A percentile compares a stretch with the other conserved stretches of the same genome.
These are phyloP conservation scores for Aselliscus stoliczkanus DNA, from an alignment of 2,797 vertebrate species.

Conservation along the genomic window DNA sequence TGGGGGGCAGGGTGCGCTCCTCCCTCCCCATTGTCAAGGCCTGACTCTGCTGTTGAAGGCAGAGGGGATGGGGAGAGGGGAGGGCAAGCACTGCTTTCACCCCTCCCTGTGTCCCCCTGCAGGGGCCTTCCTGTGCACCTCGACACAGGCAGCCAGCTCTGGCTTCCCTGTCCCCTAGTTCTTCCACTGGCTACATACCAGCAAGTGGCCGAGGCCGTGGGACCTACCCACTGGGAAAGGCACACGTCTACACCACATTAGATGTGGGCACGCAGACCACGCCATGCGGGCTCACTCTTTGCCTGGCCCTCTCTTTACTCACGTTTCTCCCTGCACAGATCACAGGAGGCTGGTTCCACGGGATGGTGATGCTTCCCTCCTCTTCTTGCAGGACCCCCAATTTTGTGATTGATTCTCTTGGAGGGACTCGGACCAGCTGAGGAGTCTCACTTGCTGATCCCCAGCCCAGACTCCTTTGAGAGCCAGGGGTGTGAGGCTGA, in stretches of 20 bases:
- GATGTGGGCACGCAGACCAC: fast-evolving
- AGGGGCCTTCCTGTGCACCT: background rate
- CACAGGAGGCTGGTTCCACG: background rate
- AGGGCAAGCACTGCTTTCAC: background rate
- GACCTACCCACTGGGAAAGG: background rate
- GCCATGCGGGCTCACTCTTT: fast-evolving
- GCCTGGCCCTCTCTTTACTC: too few relatives aligned
- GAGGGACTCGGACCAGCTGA: background rate
- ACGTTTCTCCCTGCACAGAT: background rate
- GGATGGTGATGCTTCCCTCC: background rate
- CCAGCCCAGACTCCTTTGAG: background rate
- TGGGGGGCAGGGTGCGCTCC: background rate
- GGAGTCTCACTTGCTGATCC: background rate
- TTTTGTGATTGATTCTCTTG: background rate
- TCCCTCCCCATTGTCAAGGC: background rate
- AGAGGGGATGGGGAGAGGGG: too few relatives aligned
- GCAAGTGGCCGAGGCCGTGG: background rate
- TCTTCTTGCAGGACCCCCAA: background rate
- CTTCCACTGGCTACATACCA: background rate
- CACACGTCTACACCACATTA: fast-evolving
- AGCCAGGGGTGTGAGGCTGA: fast-evolving
- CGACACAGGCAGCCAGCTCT: background rate
- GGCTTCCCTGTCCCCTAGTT: background rate
- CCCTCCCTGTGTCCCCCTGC: background rate
- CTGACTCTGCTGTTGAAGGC: background rate